These are phyloP conservation scores for Dasysyrphus albostriatus DNA, from an alignment of 2,888 invertebrate species.

Conservation along the genomic window DNA sequence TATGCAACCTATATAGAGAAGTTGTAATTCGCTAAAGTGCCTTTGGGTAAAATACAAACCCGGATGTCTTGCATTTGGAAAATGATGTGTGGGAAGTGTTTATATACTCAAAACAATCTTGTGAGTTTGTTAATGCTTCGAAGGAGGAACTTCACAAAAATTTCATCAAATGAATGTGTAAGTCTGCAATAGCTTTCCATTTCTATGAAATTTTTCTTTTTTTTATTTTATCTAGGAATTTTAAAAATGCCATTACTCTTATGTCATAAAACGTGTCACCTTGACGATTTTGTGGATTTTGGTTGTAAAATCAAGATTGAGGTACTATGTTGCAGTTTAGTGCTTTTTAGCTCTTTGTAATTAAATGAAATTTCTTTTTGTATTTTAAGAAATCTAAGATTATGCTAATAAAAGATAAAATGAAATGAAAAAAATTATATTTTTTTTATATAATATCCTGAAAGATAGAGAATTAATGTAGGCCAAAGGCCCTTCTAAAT, in stretches of 20 bases:
- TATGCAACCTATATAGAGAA: slow-evolving; percentile 10
- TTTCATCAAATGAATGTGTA: slow-evolving; percentile 22
- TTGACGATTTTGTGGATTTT: slow-evolving; percentile 6
- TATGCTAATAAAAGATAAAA: too few species aligned
- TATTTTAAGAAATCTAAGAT: background rate
- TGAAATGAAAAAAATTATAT: too few species aligned
- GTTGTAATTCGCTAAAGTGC: slow-evolving; percentile 41
- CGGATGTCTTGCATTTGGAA: slow-evolving; percentile 22
- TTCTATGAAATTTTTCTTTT: background rate
- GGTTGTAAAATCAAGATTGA: background rate
- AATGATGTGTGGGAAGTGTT: slow-evolving; percentile 33
- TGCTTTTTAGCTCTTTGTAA: background rate
- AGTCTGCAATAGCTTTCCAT: background rate
- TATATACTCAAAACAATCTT: slow-evolving; percentile 23
- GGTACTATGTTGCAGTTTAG: background rate
- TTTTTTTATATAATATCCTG: too few species aligned
- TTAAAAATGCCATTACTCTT: background rate
- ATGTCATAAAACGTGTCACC: slow-evolving; percentile 7
- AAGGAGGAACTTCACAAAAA: slow-evolving; percentile 3
- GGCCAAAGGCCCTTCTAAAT: too few species aligned
- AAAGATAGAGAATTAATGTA: background rate
- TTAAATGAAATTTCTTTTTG: background rate
- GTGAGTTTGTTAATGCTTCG: slow-evolving; percentile 8
- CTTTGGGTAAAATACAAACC: slow-evolving; percentile 26
- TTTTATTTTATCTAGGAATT: slow-evolving; percentile 6